Evolutionary conservation across 1,140 invertebrate species (phyloP).

Genomic region (Chrysopa pallens): DNA sequence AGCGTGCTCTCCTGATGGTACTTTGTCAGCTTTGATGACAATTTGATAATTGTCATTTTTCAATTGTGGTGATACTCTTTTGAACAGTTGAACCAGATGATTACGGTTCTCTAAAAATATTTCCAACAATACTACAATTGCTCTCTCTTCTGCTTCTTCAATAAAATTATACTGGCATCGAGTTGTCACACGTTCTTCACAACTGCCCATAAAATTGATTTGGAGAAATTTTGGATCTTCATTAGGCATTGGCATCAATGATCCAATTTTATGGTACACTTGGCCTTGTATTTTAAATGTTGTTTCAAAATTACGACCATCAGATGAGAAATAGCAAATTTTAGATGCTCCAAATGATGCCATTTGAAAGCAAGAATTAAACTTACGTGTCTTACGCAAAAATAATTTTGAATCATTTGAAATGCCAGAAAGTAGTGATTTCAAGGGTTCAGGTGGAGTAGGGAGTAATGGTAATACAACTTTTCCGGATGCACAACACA

Average conservation of each 20-base stretch:
- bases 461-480: too few species aligned
- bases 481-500: too few species aligned
- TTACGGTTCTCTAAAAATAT: slow-evolving; percentile 14
- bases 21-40: slow-evolving; percentile 13
- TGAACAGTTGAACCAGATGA: slow-evolving; percentile 10
- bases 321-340: slow-evolving; percentile 1
- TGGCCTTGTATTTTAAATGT: slow-evolving; percentile 28
- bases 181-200: neutral
- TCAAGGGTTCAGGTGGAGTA: slow-evolving; percentile 10
- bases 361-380: slow-evolving; percentile 13
- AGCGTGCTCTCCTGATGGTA: slow-evolving; percentile 11
- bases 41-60: slow-evolving; percentile 7
- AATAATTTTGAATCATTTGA: slow-evolving; percentile 19
- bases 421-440: slow-evolving; percentile 9
- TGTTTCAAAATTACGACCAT: too few species aligned
- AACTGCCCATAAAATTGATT: slow-evolving; percentile 22
- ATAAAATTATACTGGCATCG: too few species aligned
- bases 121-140: too few species aligned
- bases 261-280: slow-evolving; percentile 24
- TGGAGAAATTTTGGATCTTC: slow-evolving; percentile 21
- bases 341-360: slow-evolving; percentile 20
- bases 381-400: slow-evolving; percentile 19
- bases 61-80: slow-evolving; percentile 10
- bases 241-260: slow-evolving; percentile 15
- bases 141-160: too few species aligned